A percentile compares a stretch with the other conserved stretches of the same genome.
Conservation (phyloP, 2,113 vertebrate species). For the Mixornis gularis region DNA sequence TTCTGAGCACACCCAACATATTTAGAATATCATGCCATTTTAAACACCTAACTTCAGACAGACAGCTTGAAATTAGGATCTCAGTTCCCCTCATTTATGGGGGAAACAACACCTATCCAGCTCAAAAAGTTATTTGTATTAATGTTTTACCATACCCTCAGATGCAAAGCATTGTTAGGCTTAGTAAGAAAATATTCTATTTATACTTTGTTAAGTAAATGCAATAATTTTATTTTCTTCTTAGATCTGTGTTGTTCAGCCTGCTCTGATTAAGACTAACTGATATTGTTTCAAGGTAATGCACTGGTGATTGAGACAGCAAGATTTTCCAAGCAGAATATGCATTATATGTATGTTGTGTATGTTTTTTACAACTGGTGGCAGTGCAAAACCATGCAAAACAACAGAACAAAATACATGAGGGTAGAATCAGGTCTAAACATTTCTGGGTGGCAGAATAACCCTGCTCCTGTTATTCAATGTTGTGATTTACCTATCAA, state of each 20-base stretch:
- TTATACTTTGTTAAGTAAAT: background rate
- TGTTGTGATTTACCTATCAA: background rate
- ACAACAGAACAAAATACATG: background rate
- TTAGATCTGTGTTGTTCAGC: background rate
- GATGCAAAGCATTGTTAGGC: background rate
- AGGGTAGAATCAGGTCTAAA: background rate
- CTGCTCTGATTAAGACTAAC: background rate
- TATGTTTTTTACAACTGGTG: background rate
- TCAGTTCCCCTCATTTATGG: background rate
- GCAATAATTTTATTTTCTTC: background rate
- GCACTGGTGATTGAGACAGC: background rate
- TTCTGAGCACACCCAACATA: background rate
- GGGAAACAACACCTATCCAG: background rate
- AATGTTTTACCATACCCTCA: background rate
- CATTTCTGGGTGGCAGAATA: background rate
- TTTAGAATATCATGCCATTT: background rate
- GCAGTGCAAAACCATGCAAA: background rate
- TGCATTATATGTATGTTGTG: no score
- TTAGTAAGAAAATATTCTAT: background rate
- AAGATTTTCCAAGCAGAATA: background rate
- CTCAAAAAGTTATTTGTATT: background rate
- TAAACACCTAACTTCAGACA: background rate
- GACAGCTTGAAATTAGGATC: background rate
- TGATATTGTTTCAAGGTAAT: background rate
- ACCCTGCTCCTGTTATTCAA: background rate